Evolutionary conservation across 2,113 vertebrate genomes (phyloP).

Genomic region (Aegotheles bennettii): DNA sequence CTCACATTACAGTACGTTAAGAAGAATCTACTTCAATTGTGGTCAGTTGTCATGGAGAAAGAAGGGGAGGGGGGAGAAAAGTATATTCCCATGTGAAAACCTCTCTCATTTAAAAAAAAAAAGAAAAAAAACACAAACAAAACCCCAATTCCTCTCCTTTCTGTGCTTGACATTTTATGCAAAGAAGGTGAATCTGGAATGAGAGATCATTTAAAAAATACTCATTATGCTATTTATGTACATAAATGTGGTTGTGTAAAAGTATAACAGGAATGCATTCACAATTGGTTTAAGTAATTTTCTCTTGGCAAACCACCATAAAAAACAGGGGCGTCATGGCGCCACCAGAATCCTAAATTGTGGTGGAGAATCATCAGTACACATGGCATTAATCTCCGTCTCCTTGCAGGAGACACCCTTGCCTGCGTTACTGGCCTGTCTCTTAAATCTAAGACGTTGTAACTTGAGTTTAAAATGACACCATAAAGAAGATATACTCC

Average conservation of each 20-base stretch:
- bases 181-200: conserved; percentile 77
- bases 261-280: conserved; percentile 82
- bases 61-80: background rate
- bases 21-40: conserved; percentile 78
- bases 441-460: conserved; percentile 77
- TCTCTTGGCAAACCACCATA: conserved; percentile 86
- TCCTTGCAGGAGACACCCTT: conserved; percentile 82
- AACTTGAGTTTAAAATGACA: conserved; percentile 75
- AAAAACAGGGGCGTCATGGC: conserved; percentile 89
- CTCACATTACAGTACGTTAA: conserved; percentile 79
- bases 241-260: conserved; percentile 76
- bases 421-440: conserved; percentile 81
- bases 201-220: conserved; percentile 77
- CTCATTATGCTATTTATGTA: conserved; percentile 80
- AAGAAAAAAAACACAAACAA: background rate
- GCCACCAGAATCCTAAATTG: conserved; percentile 92
- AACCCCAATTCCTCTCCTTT: background rate
- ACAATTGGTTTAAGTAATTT: conserved; percentile 89
- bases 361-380: conserved; percentile 85
- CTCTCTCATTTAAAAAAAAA: background rate
- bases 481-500: conserved; percentile 63
- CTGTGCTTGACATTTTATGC: conserved; percentile 62
- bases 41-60: conserved; percentile 75
- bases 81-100: conserved; percentile 71
- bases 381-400: conserved; percentile 96